Evolutionary conservation across 2,888 invertebrate species (phyloP).

Genomic region (Acleris emargana): DNA sequence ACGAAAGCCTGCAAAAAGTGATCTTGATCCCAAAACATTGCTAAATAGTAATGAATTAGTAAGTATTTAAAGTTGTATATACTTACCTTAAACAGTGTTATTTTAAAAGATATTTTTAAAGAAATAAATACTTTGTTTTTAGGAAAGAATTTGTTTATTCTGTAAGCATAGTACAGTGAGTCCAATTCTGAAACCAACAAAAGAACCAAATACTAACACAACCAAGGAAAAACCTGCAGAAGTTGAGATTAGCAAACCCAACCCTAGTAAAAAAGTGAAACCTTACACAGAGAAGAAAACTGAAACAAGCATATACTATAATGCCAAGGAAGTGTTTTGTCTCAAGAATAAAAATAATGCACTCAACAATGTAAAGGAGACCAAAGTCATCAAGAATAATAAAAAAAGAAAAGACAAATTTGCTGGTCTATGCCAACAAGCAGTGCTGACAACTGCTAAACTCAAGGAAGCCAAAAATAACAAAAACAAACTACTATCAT

Average conservation of each 20-base stretch:
- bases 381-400: slow-evolving; percentile 70
- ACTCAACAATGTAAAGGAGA: slow-evolving; percentile 45
- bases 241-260: slow-evolving; percentile 31
- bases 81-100: background rate
- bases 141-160: slow-evolving; percentile 68
- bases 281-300: slow-evolving; percentile 25
- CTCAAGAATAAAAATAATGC: slow-evolving; percentile 64
- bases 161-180: slow-evolving; percentile 58
- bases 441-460: slow-evolving; percentile 69
- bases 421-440: slow-evolving; percentile 73
- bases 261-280: slow-evolving; percentile 19
- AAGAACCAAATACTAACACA: slow-evolving; percentile 10
- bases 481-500: slow-evolving; percentile 65
- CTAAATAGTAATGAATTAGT: slow-evolving; percentile 64
- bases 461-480: slow-evolving; percentile 57
- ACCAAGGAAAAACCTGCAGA: slow-evolving; percentile 13
- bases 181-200: slow-evolving; percentile 52
- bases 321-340: slow-evolving; percentile 66
- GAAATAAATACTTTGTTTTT: slow-evolving; percentile 35
- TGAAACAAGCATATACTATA: slow-evolving; percentile 62
- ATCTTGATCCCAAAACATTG: slow-evolving; percentile 44
- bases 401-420: slow-evolving; percentile 76
- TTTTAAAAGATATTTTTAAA: background rate
- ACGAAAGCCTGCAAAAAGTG: slow-evolving; percentile 43
- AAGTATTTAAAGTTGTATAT: slow-evolving; percentile 41